Evolutionary conservation across 2,797 vertebrate species (phyloP).

Genomic region (Decapterus maruadsi): DNA sequence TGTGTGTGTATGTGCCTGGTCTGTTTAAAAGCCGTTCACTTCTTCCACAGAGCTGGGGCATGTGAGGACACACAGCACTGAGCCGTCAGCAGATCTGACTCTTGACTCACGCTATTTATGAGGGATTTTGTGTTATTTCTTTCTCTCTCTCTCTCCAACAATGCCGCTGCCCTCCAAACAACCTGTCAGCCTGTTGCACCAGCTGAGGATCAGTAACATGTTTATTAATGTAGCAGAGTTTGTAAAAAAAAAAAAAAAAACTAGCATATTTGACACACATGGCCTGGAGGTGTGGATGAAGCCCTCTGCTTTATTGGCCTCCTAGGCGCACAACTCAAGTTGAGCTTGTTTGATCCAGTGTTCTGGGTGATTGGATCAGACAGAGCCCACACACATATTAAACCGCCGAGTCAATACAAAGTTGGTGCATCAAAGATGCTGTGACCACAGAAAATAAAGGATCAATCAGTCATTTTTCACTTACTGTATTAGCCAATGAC

Average conservation of each 20-base stretch:
- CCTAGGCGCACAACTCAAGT: not conserved
- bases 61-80: conserved; percentile 48
- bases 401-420: not conserved
- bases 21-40: conserved; percentile 11
- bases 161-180: conserved; percentile 18
- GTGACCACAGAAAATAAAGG: not conserved
- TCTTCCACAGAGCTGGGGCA: conserved; percentile 12
- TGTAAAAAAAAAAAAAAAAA: too few species aligned
- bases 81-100: conserved; percentile 22
- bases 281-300: conserved; percentile 10
- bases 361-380: conserved; percentile 16
- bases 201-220: not conserved
- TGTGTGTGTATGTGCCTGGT: not conserved
- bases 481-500: too few species aligned
- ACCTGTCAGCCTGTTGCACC: not conserved
- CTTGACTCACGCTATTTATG: conserved; percentile 18
- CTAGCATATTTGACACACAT: conserved; percentile 9
- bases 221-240: conserved; percentile 16
- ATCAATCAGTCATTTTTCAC: not conserved
- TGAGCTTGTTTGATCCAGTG: not conserved
- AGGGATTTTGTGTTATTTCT: conserved; percentile 13
- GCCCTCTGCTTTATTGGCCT: conserved; percentile 24
- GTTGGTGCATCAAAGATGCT: not conserved
- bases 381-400: conserved; percentile 11
- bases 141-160: conserved; percentile 15